Base-by-base conservation (phyloP, 1,140 invertebrate genomes). In the Drosophila takahashii region DNA sequence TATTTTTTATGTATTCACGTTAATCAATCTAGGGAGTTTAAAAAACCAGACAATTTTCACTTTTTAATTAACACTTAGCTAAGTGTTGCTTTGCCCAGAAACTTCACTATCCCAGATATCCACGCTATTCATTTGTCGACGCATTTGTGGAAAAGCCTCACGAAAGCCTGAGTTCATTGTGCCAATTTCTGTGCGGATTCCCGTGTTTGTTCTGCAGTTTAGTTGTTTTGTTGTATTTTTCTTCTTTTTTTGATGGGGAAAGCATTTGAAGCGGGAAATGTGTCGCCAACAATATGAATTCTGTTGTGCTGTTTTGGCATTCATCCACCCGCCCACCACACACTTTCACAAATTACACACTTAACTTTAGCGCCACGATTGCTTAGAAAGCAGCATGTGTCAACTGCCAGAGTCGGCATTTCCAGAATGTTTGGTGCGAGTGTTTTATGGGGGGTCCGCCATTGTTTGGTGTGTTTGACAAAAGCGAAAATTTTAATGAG, bases 271-370 rank as follows among this genome's bases (percentile, higher is more conserved):
- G 75, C 67, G 75, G n/a, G 45, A 85, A 77, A 77, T 85, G 77
- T 86, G 81, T 81, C 77, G 60, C 61, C 51, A 37, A 77, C 83
- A 87, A 79, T 87, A 50, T 37, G 78, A 80, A 65, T 47, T 69
- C 62, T 54, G 58, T 44, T 59, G 69, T 61, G 45, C 51, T 77
- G 77, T 77, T 79, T 50, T 41, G 51, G 56, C 56, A 60, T 77
- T 58, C 45, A 36, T 18, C 22, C 22, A n/a, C 36, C 27, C 51
- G 10, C 6, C 4, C 59, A 48, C 54, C 44, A 66, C 45, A 79
- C 83, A 87, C 83, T 89, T 72, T 76, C 81, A 60, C 78, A 87
- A 87, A 87, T 87, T 87, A 79, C 83, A 83, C 84, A 87, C 83
- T 87, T 86, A 81, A 65, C 78, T 72, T 44, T 60, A 75, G 59